Percentiles rank a stretch among this genome's conserved stretches.
These are phyloP conservation scores for Glossophaga mutica DNA, from an alignment of 2,797 vertebrate genomes.

Conservation along the genomic window DNA sequence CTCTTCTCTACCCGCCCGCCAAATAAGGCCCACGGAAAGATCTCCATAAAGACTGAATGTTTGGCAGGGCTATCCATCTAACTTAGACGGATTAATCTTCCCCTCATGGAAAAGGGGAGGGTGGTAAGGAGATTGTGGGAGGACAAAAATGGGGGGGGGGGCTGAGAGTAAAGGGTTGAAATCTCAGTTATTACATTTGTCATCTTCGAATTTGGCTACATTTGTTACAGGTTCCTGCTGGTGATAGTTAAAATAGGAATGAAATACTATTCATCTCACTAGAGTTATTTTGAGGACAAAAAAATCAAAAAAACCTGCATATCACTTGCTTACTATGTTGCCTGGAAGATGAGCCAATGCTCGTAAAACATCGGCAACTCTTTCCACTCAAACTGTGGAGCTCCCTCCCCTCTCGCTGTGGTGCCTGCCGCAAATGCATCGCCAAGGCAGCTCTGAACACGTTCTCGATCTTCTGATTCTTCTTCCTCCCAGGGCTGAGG, in stretches of 20 bases:
- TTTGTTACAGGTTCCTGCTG: background rate
- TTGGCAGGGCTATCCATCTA: background rate
- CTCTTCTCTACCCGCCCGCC: background rate
- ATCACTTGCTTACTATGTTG: background rate
- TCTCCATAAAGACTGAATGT: background rate
- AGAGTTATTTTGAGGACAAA: background rate
- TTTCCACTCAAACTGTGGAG: too few species aligned
- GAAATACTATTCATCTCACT: background rate
- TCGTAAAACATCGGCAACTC: background rate
- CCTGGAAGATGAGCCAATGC: background rate
- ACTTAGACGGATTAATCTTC: background rate
- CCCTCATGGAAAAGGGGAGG: background rate
- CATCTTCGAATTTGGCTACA: background rate
- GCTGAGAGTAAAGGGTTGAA: background rate
- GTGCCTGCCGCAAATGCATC: accelerated
- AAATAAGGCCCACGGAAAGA: background rate
- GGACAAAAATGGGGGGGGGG: background rate
- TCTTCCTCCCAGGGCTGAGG: background rate
- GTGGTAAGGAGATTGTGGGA: accelerated
- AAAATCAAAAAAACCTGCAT: background rate
- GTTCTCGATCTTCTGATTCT: background rate
- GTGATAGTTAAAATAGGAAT: background rate
- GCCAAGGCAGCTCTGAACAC: background rate
- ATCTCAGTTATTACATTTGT: background rate
- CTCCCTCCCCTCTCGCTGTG: background rate